Conservation (phyloP, 2,797 vertebrate species). For the Threskiornis aethiopicus region DNA sequence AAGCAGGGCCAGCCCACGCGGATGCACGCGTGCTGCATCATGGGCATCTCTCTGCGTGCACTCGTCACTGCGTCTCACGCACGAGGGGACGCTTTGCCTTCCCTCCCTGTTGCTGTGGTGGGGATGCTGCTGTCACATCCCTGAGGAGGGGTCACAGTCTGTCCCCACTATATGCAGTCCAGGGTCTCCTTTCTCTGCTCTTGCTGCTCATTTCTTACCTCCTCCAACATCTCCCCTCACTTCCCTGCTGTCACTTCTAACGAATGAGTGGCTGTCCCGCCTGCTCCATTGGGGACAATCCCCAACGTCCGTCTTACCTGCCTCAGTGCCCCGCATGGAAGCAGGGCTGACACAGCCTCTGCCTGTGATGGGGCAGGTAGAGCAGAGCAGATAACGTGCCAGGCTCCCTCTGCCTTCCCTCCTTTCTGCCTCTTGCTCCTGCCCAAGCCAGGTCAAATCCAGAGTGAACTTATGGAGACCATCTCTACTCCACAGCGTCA, state of each 20-base stretch:
- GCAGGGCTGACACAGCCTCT: not conserved
- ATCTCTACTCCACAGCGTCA: not conserved
- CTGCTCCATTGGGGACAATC: not conserved
- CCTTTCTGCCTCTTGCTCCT: not conserved
- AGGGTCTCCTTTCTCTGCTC: not conserved
- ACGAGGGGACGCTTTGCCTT: not conserved
- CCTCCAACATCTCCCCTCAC: not conserved
- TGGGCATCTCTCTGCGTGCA: not conserved
- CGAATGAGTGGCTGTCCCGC: not conserved
- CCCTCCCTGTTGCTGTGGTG: not conserved
- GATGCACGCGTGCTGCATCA: not conserved
- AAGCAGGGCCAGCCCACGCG: not conserved
- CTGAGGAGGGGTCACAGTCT: not conserved
- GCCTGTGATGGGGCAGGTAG: not conserved
- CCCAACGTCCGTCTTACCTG: not conserved
- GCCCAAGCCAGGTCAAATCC: not conserved
- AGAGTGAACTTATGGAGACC: not conserved
- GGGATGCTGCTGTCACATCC: not conserved
- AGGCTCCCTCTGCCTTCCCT: not conserved
- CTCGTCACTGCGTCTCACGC: fast-evolving
- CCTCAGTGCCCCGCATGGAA: fast-evolving
- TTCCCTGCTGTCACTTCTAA: not conserved
- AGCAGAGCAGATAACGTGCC: not conserved
- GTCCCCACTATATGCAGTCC: not conserved
- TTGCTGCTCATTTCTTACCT: not conserved